Base-by-base conservation (phyloP, 2,113 vertebrate genomes). In the human (Homo sapiens) region DNA sequence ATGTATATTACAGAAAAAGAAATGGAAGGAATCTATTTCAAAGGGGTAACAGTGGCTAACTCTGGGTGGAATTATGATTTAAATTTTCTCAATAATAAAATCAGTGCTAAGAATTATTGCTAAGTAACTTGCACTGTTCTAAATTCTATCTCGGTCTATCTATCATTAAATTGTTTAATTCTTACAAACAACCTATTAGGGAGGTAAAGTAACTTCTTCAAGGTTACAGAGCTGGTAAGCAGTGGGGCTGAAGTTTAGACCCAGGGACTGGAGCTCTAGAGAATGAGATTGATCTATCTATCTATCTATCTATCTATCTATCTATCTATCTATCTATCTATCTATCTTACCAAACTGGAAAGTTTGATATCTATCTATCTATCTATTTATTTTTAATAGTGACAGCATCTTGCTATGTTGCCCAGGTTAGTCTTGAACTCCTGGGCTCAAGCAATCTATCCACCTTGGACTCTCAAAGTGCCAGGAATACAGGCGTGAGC, bases 51-150 rank as follows among this genome's bases (percentile, higher is more conserved):
- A 38, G 73, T 75, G 66, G 48, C 8, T 52, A 38, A 40, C 57
- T 76, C 43, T 82, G 73, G 35, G 40, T 81, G 27, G 32, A 89
- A 81, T 72, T 1, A 80, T 55, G 40, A 52, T 76, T 70, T 75
- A 30, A 90, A 87, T 82, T 86, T 90, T 45, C 61, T 90, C 66
- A 87, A n/a, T 59, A 59, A 75, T 91, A 88, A 89, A 73, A 55
- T 14, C 64, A 82, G 17, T 38, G 32, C 11, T 79, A 64, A 25
- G 9, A 78, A 64, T 30, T 64, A 78, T 30, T 79, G 68, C 43
- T 89, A 75, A 93, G 43, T 61, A 76, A 45, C 66, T 68, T 82
- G 7, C 12, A 90, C 75, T 43, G 2, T 45, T 90, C 75, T 86
- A 90, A 81, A 81, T 82, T 23, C 55, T 84, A 17, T 50, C 57